phyloP scores from a whole-genome alignment of 1,140 invertebrate genomes.

The Temnothorax nylanderi region DNA sequence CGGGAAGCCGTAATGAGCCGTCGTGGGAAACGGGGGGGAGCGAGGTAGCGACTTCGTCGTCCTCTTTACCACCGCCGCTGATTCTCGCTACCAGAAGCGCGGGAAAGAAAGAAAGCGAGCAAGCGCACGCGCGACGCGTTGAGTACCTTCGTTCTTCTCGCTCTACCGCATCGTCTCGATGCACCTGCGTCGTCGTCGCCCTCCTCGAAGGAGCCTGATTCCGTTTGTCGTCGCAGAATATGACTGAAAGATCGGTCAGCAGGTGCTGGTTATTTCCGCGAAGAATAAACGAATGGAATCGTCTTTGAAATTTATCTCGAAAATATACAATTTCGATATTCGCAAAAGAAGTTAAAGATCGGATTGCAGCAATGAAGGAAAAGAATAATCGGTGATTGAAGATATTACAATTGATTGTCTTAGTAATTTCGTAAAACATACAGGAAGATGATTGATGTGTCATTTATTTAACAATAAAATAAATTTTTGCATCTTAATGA shows the following conservation, averaged over 20 bases:
- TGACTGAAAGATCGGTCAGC: not conserved
- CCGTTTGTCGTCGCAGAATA: not conserved
- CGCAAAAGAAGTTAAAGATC: not conserved
- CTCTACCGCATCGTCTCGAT: slow-evolving; percentile 54
- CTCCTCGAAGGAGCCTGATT: slow-evolving; percentile 9
- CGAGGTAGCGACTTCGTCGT: slow-evolving; percentile 51
- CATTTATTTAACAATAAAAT: not conserved
- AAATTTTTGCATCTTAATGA: not conserved
- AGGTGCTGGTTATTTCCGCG: not conserved
- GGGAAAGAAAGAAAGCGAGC: slow-evolving; percentile 65
- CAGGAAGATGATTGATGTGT: not conserved
- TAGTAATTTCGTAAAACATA: not conserved
- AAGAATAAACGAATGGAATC: not conserved
- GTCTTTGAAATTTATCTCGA: not conserved
- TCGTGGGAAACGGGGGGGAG: slow-evolving; percentile 77
- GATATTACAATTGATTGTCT: not conserved
- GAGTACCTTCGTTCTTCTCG: slow-evolving; percentile 23
- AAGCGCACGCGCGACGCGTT: slow-evolving; percentile 48
- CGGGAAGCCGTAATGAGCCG: slow-evolving; percentile 81
- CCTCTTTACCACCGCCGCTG: not conserved
- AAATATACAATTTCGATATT: not conserved
- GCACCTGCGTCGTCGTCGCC: slow-evolving; percentile 30
- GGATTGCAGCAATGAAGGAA: not conserved
- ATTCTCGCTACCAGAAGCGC: slow-evolving; percentile 40
- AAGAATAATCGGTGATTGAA: not conserved